phyloP scores from a whole-genome alignment of 2,888 invertebrate species.

The Siphlonurus alternatus region DNA sequence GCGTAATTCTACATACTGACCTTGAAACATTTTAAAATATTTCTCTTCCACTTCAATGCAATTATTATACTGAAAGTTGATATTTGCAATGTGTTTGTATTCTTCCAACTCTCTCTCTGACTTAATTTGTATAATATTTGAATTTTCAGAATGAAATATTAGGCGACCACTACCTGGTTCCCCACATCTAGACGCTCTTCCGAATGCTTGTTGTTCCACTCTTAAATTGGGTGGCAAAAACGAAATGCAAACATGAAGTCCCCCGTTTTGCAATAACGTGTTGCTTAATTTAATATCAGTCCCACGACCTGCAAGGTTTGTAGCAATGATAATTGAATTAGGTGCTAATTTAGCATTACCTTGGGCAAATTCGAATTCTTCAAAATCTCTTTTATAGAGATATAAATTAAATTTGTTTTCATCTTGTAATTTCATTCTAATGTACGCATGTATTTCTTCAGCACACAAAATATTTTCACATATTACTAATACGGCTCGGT shows the following conservation, averaged over 20 bases:
- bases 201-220: conserved; percentile 1
- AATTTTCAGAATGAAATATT: background rate
- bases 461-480: too few relatives aligned
- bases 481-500: too few relatives aligned
- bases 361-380: conserved; percentile 9
- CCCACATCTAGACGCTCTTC: background rate
- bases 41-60: background rate
- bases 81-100: background rate
- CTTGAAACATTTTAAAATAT: too few relatives aligned
- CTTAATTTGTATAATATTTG: background rate
- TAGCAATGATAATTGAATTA: conserved; percentile 22
- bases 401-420: conserved; percentile 10
- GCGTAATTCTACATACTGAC: background rate
- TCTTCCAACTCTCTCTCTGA: background rate
- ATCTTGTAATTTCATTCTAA: conserved; percentile 12
- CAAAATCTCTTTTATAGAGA: conserved; percentile 14
- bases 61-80: background rate
- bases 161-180: background rate
- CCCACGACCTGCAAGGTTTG: conserved; percentile 25
- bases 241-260: background rate
- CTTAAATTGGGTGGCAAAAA: background rate
- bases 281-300: conserved; percentile 20
- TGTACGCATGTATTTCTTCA: too few relatives aligned
- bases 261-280: background rate
- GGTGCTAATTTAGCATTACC: conserved; percentile 11